phyloP scores from a whole-genome alignment of 2,888 invertebrate species.

The Troglohyphantes excavatus region DNA sequence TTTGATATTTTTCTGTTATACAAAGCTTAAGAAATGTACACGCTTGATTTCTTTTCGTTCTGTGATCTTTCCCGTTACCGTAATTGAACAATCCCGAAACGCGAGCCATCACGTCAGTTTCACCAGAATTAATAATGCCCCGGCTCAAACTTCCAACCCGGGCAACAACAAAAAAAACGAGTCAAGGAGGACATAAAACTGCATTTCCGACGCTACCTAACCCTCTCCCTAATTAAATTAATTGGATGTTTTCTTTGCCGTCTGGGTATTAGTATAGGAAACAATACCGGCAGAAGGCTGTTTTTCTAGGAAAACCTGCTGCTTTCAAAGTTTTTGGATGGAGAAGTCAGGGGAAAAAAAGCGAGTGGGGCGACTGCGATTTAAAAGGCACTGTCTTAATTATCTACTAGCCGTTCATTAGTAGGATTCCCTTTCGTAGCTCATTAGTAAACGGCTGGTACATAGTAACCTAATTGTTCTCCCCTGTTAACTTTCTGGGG shows the following conservation, averaged over 20 bases:
- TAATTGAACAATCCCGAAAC: constrained; percentile 13
- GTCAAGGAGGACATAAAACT: constrained; percentile 12
- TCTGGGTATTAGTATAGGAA: constrained; percentile 46
- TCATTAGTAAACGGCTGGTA: constrained; percentile 54
- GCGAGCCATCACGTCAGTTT: background rate
- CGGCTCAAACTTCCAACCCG: background rate
- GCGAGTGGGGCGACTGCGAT: constrained; percentile 16
- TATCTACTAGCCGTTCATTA: constrained; percentile 65
- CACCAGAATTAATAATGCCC: constrained; percentile 10
- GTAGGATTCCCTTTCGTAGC: constrained; percentile 56
- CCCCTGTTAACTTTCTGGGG: constrained; percentile 53
- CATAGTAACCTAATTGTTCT: constrained; percentile 66
- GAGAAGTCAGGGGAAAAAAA: background rate
- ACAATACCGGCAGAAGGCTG: constrained; percentile 39
- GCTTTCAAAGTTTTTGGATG: constrained; percentile 42
- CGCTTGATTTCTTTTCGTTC: too few relatives aligned
- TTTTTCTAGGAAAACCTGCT: constrained; percentile 47
- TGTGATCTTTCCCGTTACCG: background rate
- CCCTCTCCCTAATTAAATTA: constrained; percentile 64
- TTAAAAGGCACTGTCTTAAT: constrained; percentile 50
- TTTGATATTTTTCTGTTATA: too few relatives aligned
- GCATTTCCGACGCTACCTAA: constrained; percentile 7
- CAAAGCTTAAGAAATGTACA: too few relatives aligned
- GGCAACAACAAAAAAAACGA: background rate
- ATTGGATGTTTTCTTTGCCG: constrained; percentile 67